These are phyloP conservation scores for Aphidius ervi DNA, from an alignment of 1,140 invertebrate genomes.

Conservation along the genomic window DNA sequence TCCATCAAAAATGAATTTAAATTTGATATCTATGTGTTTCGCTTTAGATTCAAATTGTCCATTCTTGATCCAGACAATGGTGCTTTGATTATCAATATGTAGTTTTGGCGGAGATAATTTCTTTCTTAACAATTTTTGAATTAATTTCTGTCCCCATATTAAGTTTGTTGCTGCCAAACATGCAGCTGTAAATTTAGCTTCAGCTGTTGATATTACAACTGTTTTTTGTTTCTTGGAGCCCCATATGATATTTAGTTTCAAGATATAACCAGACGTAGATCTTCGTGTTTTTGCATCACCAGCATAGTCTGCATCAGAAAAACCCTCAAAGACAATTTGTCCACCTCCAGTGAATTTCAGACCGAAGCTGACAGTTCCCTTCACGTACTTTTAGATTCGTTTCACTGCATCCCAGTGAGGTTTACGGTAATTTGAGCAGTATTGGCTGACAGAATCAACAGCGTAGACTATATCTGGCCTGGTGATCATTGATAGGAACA, in stretches of 20 bases:
- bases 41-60: slow-evolving; percentile 31
- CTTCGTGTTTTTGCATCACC: slow-evolving; percentile 15
- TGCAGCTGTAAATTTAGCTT: slow-evolving; percentile 50
- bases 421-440: slow-evolving; percentile 21
- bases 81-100: slow-evolving; percentile 33
- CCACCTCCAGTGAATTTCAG: slow-evolving; percentile 22
- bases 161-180: slow-evolving; percentile 40
- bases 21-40: slow-evolving; percentile 39
- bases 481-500: slow-evolving; percentile 36
- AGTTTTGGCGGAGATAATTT: slow-evolving; percentile 10
- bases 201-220: slow-evolving; percentile 34
- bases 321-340: background rate
- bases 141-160: slow-evolving; percentile 31
- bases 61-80: slow-evolving; percentile 41
- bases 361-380: slow-evolving; percentile 29
- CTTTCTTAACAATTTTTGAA: slow-evolving; percentile 23
- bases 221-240: slow-evolving; percentile 16
- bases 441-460: slow-evolving; percentile 28
- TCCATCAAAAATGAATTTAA: slow-evolving; percentile 37
- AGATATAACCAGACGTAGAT: slow-evolving; percentile 14
- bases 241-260: slow-evolving; percentile 15
- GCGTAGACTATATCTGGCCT: slow-evolving; percentile 40
- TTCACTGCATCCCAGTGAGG: slow-evolving; percentile 36
- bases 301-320: slow-evolving; percentile 30
- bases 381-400: slow-evolving; percentile 37